Evolutionary conservation across 2,888 invertebrate genomes (phyloP).

Genomic region (Troilus luridus): DNA sequence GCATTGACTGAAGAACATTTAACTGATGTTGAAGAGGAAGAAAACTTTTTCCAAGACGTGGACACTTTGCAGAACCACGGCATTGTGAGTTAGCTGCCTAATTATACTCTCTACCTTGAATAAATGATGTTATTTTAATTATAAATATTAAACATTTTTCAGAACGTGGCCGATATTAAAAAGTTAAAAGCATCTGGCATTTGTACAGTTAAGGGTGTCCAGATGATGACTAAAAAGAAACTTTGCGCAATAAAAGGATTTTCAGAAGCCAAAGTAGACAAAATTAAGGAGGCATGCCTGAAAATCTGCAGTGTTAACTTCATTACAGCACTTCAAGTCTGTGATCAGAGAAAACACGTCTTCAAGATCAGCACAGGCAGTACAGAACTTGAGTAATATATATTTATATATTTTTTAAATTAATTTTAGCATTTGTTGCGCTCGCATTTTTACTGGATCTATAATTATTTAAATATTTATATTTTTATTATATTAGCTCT

Average conservation of each 20-base stretch:
- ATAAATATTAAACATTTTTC: conserved; percentile 43
- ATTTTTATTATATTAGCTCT: no score
- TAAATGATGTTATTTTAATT: neutral
- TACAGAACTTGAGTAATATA: conserved; percentile 78
- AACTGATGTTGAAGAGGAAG: conserved; percentile 75
- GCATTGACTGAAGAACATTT: conserved; percentile 61
- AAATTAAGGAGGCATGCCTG: conserved; percentile 83
- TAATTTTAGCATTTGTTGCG: neutral
- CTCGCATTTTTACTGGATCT: no score
- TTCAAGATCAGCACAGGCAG: conserved; percentile 81
- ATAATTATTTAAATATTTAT: no score
- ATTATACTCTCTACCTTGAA: neutral
- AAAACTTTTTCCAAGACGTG: conserved; percentile 82
- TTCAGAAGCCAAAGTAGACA: conserved; percentile 83
- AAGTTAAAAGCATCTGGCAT: conserved; percentile 83
- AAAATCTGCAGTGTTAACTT: conserved; percentile 78
- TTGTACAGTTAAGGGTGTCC: conserved; percentile 85
- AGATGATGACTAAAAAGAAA: conserved; percentile 84
- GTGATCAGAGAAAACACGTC: conserved; percentile 79
- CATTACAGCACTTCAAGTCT: conserved; percentile 82
- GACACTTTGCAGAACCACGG: conserved; percentile 76
- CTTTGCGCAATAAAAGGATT: conserved; percentile 82
- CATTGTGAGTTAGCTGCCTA: conserved; percentile 69
- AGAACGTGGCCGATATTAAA: conserved; percentile 82
- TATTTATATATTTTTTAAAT: neutral